Evolutionary conservation across 2,113 vertebrate genomes (phyloP).

Genomic region (Mellivora capensis): DNA sequence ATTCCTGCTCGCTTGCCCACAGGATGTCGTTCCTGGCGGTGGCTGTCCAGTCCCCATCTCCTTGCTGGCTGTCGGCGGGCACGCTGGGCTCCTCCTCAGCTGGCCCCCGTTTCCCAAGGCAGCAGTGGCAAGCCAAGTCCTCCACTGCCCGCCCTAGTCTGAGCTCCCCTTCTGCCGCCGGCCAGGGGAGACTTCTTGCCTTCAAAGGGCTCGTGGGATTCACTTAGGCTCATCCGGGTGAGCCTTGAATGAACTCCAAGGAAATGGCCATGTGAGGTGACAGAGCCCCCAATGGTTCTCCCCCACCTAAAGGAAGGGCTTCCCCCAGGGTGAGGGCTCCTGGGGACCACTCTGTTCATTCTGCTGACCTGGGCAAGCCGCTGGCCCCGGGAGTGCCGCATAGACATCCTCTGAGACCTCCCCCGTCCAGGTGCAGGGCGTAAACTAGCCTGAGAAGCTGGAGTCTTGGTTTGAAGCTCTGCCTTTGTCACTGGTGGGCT

Average conservation of each 20-base stretch:
- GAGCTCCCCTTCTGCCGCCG: background rate
- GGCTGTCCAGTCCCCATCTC: background rate
- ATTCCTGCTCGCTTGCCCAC: too few relatives aligned
- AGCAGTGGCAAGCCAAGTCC: background rate
- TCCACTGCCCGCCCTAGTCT: rapidly evolving
- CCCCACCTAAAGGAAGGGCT: too few relatives aligned
- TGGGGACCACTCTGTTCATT: background rate
- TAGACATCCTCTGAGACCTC: background rate
- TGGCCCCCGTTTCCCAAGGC: background rate
- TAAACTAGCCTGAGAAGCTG: background rate
- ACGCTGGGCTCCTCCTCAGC: rapidly evolving
- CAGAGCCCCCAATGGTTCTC: too few relatives aligned
- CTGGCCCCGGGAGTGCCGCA: background rate
- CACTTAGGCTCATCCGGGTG: background rate
- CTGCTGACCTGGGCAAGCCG: rapidly evolving
- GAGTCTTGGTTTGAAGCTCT: background rate
- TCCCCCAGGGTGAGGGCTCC: rapidly evolving
- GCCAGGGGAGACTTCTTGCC: background rate
- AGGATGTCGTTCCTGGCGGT: background rate
- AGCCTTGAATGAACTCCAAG: background rate
- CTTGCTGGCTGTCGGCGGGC: background rate
- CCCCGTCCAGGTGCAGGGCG: rapidly evolving
- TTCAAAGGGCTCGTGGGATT: background rate
- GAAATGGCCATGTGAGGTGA: background rate
- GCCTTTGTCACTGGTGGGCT: background rate